Evolutionary conservation across 2,888 invertebrate genomes (phyloP).

Genomic region (Cheilosia vulpina): DNA sequence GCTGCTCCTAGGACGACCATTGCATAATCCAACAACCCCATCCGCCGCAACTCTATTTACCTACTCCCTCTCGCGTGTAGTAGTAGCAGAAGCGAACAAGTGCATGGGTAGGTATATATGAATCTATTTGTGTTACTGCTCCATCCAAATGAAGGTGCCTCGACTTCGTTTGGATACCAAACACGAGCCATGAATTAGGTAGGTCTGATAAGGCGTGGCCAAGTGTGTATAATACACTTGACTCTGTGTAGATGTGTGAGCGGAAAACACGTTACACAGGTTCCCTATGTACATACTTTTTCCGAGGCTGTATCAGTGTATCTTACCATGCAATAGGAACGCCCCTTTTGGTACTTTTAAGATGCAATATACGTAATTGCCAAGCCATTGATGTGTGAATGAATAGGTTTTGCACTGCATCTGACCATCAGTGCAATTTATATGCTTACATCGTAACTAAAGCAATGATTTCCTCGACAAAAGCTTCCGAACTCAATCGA

Average conservation of each 20-base stretch:
- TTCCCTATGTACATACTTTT: slow-evolving; percentile 58
- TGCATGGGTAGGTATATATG: slow-evolving; percentile 16
- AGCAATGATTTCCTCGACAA: slow-evolving; percentile 28
- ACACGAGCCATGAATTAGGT: neutral
- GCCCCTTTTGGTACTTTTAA: slow-evolving; percentile 55
- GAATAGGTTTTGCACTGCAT: slow-evolving; percentile 54
- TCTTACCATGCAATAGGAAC: slow-evolving; percentile 14
- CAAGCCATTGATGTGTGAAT: slow-evolving; percentile 18
- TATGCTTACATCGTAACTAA: slow-evolving; percentile 17
- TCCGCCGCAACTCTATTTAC: slow-evolving; percentile 52
- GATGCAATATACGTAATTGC: slow-evolving; percentile 35
- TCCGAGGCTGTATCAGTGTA: slow-evolving; percentile 13
- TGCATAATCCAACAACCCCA: slow-evolving; percentile 74
- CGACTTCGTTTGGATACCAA: neutral
- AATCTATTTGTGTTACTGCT: neutral
- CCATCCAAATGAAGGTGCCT: neutral
- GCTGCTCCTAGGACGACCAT: slow-evolving; percentile 73
- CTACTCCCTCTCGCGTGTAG: neutral
- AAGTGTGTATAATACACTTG: slow-evolving; percentile 24
- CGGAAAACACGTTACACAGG: slow-evolving; percentile 60
- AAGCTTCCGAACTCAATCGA: slow-evolving; percentile 63
- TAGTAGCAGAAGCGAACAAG: neutral
- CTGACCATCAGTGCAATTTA: slow-evolving; percentile 43
- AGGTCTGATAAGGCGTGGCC: slow-evolving; percentile 59
- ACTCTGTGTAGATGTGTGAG: slow-evolving; percentile 24